Percentiles rank a stretch among this genome's conserved stretches.
These are phyloP conservation scores for Agrilus mali DNA, from an alignment of 2,888 invertebrate genomes.

Conservation along the genomic window DNA sequence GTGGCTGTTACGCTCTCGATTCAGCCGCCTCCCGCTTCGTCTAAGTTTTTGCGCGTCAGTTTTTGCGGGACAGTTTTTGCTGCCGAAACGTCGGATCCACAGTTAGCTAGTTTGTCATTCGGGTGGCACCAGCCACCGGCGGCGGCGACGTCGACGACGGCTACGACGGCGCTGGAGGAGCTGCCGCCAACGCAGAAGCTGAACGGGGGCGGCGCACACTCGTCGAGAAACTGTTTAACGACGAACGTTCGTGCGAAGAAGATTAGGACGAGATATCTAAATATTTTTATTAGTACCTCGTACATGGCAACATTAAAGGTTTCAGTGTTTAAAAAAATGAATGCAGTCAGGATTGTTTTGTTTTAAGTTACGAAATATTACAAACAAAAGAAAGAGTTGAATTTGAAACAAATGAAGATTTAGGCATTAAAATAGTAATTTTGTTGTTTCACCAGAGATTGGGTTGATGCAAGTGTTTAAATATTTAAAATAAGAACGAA, in stretches of 20 bases:
- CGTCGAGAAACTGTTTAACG: conserved; percentile 2
- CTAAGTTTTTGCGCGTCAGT: conserved; percentile 26
- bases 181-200: neutral
- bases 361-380: no score
- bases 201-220: conserved; percentile 5
- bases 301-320: no score
- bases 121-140: conserved; percentile 24
- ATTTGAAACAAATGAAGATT: no score
- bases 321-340: no score
- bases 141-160: conserved; percentile 9
- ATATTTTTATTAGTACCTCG: no score
- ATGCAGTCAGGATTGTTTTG: no score
- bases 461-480: neutral
- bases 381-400: no score
- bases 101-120: conserved; percentile 39
- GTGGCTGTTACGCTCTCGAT: conserved; percentile 13
- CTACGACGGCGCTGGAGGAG: no score
- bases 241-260: conserved; percentile 5
- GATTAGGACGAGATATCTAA: no score
- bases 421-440: no score
- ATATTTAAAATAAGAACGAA: neutral
- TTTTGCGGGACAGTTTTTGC: conserved; percentile 26
- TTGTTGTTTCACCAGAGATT: neutral
- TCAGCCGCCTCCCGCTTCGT: conserved; percentile 12
- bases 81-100: conserved; percentile 34